phyloP scores from a whole-genome alignment of 2,797 vertebrate genomes.

The Valencia hispanica region DNA sequence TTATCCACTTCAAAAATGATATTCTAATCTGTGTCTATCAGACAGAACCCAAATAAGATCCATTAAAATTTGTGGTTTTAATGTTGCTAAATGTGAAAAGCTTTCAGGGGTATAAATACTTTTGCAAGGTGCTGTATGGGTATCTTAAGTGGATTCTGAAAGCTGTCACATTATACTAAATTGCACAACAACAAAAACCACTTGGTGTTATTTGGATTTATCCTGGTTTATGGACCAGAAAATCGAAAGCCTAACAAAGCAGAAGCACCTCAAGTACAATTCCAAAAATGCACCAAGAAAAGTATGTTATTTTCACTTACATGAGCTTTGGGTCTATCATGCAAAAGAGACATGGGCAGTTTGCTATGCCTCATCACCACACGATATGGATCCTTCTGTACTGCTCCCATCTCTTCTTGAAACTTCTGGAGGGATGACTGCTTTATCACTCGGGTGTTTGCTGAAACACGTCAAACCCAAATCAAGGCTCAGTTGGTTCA shows the following conservation, averaged over 20 bases:
- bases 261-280: slow-evolving; percentile 2
- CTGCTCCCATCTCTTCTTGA: slow-evolving; percentile 93
- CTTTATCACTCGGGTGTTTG: slow-evolving; percentile 97
- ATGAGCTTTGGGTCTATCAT: slow-evolving; percentile 90
- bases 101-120: neutral
- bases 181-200: slow-evolving; percentile 40
- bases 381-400: slow-evolving; percentile 94
- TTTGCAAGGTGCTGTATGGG: neutral
- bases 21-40: neutral
- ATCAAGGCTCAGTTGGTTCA: neutral
- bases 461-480: slow-evolving; percentile 69
- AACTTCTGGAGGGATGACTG: slow-evolving; percentile 96
- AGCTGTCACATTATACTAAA: slow-evolving; percentile 28
- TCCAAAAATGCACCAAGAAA: slow-evolving; percentile 13
- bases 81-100: neutral
- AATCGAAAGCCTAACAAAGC: slow-evolving; percentile 25
- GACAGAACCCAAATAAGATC: neutral
- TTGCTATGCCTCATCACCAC: slow-evolving; percentile 95
- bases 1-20: neutral
- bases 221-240: slow-evolving; percentile 29
- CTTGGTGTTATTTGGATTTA: slow-evolving; percentile 45
- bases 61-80: neutral
- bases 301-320: slow-evolving; percentile 80
- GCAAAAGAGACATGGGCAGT: slow-evolving; percentile 95
- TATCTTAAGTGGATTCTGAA: neutral